Evolutionary conservation across 2,888 invertebrate genomes (phyloP), one percentile per base, ranked within the genome.

Genomic region (Drosophila dives): DNA sequence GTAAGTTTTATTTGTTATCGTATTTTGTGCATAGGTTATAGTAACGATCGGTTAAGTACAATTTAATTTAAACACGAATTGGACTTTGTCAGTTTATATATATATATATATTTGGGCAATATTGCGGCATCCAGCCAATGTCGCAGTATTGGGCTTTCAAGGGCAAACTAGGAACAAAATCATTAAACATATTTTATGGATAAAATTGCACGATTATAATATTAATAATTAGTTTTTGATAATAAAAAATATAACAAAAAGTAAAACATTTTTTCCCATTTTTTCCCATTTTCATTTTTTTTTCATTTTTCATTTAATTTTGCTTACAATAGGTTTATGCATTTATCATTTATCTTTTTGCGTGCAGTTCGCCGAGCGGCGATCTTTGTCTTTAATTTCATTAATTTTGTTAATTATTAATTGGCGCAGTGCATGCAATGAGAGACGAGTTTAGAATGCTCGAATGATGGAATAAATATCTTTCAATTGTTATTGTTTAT

Each of bases 101-200:
- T 29, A 26, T 26, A 26, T 29, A 59, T 59, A 55, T 65, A 68
- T 61, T 60, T 63, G 49, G 66, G 26, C 79, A 85, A 74, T 85
- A 85, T 76, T 85, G 85, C 85, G 85, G 48, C 85, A 87, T 79
- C 85, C 85, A 85, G 85, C 85, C 85, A 83, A 75, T 87, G 85
- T 38, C 85, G 85, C 85, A 87, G 83, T 77, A 83, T 71, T 81
- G 86, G 11, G 33, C 45, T 17, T 17, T 38, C 33, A 53, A 61
- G 32, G 42, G n/a, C 8, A 17, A 54, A 51, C n/a, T 23, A 12
- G 38, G 26, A 15, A n/a, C 26, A n/a, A 12, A 32, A 26, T 2
- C 3, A 15, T 34, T 11, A 49, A 29, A 58, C 17, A 53, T 5
- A 20, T 40, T 20, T 51, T 20, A 61, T 73, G 54, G 59, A 64